Base-by-base conservation (phyloP, 2,888 invertebrate genomes). In the Ligdia adustata region DNA sequence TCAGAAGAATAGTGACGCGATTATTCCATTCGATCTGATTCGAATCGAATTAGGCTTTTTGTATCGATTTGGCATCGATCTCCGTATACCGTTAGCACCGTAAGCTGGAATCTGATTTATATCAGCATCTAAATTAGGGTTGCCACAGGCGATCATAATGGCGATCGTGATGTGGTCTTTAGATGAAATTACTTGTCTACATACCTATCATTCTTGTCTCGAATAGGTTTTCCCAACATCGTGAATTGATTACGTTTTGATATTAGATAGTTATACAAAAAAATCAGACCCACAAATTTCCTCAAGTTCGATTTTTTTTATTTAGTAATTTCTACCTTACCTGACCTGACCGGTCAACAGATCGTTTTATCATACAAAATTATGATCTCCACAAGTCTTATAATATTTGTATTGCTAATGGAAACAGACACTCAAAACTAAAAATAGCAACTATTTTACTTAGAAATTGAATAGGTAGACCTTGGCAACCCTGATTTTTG, bases 71-170 rank as follows among this genome's bases (percentile, higher is more conserved):
- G 69, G 71, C 71, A 75, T 57, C 66, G 80, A 83, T 86, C n/a
- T n/a, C n/a, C 81, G 79, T 76, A 72, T 72, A 79, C 85, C 83
- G 83, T 82, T 80, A 79, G 76, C 82, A 83, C 85, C 85, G 85
- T 80, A 79, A 83, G 73, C 69, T 68, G 73, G 73, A 79, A 82
- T 74, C 62, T 62, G 73, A 79, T 76, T 81, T 78, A 78, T 81
- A 78, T 82, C 76, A 64, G 71, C 70, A 73, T 72, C 66, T 54
- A 62, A 69, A 70, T 62, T 61, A 72, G 69, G 66, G 72, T 52
- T 58, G 61, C 43, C 53, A 44, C 39, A 42, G 49, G 37, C 50
- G 34, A 59, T 57, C 43, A 43, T 41, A 22, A 57, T 38, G 22
- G 33, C 33, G 42, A 27, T 33, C 42, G 32, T 28, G 33, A 12